phyloP scores from a whole-genome alignment of 2,888 invertebrate genomes.

The Micoletzkya japonica region DNA sequence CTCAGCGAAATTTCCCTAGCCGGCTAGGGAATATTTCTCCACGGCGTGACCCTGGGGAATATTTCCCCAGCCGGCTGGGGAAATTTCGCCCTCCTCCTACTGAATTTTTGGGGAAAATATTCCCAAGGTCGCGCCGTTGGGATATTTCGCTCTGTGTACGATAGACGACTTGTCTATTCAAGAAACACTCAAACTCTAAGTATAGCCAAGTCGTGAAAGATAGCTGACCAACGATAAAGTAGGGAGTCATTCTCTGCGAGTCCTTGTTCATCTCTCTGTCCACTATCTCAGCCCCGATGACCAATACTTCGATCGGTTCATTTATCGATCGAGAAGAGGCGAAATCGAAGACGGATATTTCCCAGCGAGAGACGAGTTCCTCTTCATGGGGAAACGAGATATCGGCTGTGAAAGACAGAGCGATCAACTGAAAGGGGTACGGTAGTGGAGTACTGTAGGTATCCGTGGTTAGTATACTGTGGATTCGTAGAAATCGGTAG shows the following conservation, averaged over 20 bases:
- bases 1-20: background rate
- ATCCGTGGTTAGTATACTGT: no score
- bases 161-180: no score
- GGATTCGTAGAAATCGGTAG: no score
- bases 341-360: constrained; percentile 48
- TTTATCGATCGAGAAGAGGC: constrained; percentile 32
- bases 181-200: background rate
- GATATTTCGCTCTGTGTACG: no score
- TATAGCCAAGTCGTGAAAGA: background rate
- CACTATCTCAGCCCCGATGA: constrained; percentile 60
- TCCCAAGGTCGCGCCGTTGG: no score
- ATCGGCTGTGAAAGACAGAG: constrained; percentile 44
- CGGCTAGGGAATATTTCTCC: no score
- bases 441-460: background rate
- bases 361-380: constrained; percentile 49
- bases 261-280: constrained; percentile 63
- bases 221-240: constrained; percentile 50
- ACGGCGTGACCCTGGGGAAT: no score
- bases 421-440: constrained; percentile 35
- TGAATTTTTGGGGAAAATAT: no score
- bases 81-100: no score
- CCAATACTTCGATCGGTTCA: constrained; percentile 44
- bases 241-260: constrained; percentile 55
- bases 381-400: constrained; percentile 36
- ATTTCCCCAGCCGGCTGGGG: no score